Conservation (phyloP, 2,888 invertebrate genomes). For the Rhimphoctona megacephalus region DNA sequence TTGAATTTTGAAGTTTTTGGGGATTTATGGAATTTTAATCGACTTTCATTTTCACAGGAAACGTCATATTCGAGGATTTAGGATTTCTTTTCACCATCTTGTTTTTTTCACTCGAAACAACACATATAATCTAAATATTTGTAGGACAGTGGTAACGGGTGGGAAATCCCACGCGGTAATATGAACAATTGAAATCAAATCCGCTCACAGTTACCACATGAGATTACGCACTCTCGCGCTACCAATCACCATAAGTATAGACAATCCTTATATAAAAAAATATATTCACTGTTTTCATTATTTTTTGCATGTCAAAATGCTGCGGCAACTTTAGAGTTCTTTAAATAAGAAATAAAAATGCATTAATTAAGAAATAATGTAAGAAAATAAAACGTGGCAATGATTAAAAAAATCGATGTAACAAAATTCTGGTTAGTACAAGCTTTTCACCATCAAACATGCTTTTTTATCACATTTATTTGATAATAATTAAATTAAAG, state of each 20-base stretch:
- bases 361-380: conserved; percentile 33
- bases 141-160: conserved; percentile 86
- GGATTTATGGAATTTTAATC: neutral
- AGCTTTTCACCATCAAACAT: conserved; percentile 53
- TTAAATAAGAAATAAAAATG: conserved; percentile 31
- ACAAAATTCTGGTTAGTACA: conserved; percentile 59
- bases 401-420: conserved; percentile 13
- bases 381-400: neutral
- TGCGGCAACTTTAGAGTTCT: conserved; percentile 35
- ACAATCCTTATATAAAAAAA: conserved; percentile 11
- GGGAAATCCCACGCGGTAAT: conserved; percentile 95
- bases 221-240: conserved; percentile 91
- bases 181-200: conserved; percentile 87
- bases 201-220: conserved; percentile 99
- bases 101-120: conserved; percentile 32
- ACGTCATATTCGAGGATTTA: neutral
- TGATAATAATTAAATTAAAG: neutral
- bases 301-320: neutral
- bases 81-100: neutral
- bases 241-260: conserved; percentile 77
- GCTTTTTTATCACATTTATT: neutral
- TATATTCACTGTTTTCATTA: conserved; percentile 47
- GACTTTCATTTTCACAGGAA: neutral
- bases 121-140: conserved; percentile 64
- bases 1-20: neutral